Evolutionary conservation across 2,113 vertebrate genomes (phyloP).

Genomic region (Hydrolagus affinis): DNA sequence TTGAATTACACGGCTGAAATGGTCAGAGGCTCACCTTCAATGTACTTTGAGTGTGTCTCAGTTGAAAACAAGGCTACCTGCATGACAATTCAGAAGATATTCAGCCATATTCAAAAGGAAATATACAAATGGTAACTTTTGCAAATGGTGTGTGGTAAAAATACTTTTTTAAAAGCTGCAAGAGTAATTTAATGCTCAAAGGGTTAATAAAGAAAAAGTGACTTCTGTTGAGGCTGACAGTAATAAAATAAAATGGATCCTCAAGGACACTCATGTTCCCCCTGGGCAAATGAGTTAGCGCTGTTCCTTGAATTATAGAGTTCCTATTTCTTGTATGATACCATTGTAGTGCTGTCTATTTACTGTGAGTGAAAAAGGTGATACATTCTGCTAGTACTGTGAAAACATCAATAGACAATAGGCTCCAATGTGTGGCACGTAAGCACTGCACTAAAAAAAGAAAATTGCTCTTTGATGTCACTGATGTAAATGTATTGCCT

Average conservation of each 20-base stretch:
- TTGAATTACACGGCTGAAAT: background rate
- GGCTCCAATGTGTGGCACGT: conserved; percentile 27
- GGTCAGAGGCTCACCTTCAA: background rate
- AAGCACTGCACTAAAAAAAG: conserved; percentile 23
- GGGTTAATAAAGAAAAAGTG: conserved; percentile 31
- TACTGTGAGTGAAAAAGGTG: conserved; percentile 9
- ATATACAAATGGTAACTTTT: background rate
- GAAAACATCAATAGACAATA: conserved; percentile 32
- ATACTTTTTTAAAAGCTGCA: background rate
- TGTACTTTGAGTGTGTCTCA: background rate
- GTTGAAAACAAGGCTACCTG: background rate
- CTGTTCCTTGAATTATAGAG: conserved; percentile 31
- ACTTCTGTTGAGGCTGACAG: conserved; percentile 28
- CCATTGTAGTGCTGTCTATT: conserved; percentile 20
- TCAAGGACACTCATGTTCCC: conserved; percentile 24
- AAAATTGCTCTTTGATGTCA: conserved; percentile 32
- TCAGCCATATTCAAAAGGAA: background rate
- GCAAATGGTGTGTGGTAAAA: conserved; percentile 3
- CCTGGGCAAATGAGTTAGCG: conserved; percentile 22
- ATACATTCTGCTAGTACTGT: conserved; percentile 9
- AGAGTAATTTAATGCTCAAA: conserved; percentile 28
- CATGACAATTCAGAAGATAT: background rate
- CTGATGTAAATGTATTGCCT: conserved; percentile 32
- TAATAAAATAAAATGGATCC: conserved; percentile 32
- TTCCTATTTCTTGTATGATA: conserved; percentile 27